Base-by-base conservation (phyloP, 1,140 invertebrate species). In the Zaprionus kolodkinae region DNA sequence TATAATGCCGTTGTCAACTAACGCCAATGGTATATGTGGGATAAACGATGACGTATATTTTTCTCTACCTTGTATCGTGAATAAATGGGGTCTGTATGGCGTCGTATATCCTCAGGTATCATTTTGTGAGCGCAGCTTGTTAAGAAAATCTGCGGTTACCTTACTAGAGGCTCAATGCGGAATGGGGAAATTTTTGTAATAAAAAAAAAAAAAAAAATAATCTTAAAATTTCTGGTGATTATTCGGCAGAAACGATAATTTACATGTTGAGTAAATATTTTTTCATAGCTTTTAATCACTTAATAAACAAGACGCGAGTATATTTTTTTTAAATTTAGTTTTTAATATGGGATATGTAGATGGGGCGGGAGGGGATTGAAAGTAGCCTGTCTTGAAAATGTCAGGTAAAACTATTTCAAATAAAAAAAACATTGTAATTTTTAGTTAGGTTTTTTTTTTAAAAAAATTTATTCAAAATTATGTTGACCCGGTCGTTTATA, bases 41-140 rank as follows among this genome's bases (percentile, higher is more conserved):
- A 95, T 98, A 59, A 91, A 95, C 0, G 93, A 96, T 0, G 96
- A 97, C 60, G 96, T 98, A 21, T 98, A 96, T 82, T 93, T 98
- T 12, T 97, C 97, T 0, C 83, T 98, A 21, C 97, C 97, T 2
- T 96, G 95, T 77, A 94, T 97, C 7, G 83, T 98, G 4, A 96
- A 96, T 25, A 93, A 94, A 60, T 94, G 94, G 62, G 97, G 97
- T 15, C 94, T 98, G 0, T 94, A 93, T 1, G 94, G 95, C 61
- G 93, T 97, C 17, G 94, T 97, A 11, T 94, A 95, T 30, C 96
- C 96, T 89, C 94, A 94, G 17, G 93, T 98, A n/a, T 96, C 94
- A 0, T 93, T 94, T 0, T 91, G 93, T n/a, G 97, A 98, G 91
- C 74, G 17, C 1, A 10, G 43, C 1, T 50, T 13, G 15, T 25